A percentile compares a stretch with the other conserved stretches of the same genome.
Conservation (phyloP, 2,113 vertebrate genomes). For the Sylvietta virens region DNA sequence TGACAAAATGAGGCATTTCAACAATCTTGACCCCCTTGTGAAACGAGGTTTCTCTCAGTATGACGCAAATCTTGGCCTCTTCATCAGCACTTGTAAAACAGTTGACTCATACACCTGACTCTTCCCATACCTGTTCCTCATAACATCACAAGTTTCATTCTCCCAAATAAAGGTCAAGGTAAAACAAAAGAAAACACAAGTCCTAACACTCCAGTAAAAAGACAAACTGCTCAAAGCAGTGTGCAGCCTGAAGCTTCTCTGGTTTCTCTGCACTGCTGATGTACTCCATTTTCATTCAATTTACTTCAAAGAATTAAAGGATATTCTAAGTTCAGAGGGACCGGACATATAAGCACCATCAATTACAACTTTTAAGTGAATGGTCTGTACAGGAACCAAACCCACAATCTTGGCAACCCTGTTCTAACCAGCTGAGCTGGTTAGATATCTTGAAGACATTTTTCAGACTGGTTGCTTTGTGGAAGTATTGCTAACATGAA, state of each 20-base stretch:
- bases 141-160: constrained; percentile 4
- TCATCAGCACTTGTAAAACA: constrained; percentile 44
- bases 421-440: neutral
- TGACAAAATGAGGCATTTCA: constrained; percentile 24
- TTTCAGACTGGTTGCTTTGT: neutral
- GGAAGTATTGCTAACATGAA: neutral
- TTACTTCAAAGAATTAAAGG: neutral
- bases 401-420: neutral
- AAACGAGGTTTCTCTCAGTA: neutral
- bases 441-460: neutral
- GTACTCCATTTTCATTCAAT: neutral
- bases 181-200: neutral
- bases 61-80: constrained; percentile 51
- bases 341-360: too few relatives aligned
- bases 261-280: neutral
- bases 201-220: neutral
- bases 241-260: neutral
- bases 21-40: neutral
- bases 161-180: neutral
- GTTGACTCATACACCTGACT: constrained; percentile 32
- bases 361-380: neutral
- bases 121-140: neutral
- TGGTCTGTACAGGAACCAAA: neutral
- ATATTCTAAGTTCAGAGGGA: neutral
- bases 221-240: neutral